Evolutionary conservation across 2,888 invertebrate species (phyloP).

Genomic region (Cerceris ruficornis): DNA sequence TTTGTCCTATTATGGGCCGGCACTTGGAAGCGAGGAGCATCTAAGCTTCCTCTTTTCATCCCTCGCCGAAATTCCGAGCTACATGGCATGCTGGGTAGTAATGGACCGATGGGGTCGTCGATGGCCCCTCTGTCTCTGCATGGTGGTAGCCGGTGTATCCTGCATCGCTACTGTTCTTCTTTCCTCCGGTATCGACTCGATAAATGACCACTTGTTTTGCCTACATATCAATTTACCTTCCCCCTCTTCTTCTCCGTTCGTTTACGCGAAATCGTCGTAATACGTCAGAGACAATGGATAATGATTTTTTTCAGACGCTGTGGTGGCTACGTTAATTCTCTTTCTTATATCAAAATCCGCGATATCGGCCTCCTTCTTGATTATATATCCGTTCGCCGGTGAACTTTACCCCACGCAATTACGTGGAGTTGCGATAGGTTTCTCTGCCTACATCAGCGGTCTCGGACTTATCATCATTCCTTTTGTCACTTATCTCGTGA

Average conservation of each 20-base stretch:
- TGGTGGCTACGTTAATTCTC: constrained; percentile 87
- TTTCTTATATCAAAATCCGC: constrained; percentile 93
- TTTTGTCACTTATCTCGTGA: constrained; percentile 94
- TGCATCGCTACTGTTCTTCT: constrained; percentile 93
- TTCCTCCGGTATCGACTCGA: constrained; percentile 85
- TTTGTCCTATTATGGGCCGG: constrained; percentile 94
- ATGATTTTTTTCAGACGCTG: constrained; percentile 85
- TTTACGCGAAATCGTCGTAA: neutral
- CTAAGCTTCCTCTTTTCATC: constrained; percentile 94
- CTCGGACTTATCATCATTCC: constrained; percentile 94
- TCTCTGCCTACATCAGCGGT: constrained; percentile 95
- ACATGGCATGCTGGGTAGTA: constrained; percentile 92
- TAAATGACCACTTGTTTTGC: neutral
- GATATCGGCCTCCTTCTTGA: constrained; percentile 94
- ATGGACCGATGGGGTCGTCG: constrained; percentile 94
- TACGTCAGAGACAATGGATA: neutral
- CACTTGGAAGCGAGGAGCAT: constrained; percentile 93
- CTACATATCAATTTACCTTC: neutral
- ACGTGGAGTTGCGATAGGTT: constrained; percentile 94
- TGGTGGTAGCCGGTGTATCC: constrained; percentile 88
- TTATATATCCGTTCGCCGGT: constrained; percentile 96
- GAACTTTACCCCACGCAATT: constrained; percentile 95
- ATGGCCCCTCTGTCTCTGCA: constrained; percentile 92
- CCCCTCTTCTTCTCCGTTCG: neutral
- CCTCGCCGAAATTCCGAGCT: constrained; percentile 94